phyloP scores from a whole-genome alignment of 2,888 invertebrate species.

The Mantis religiosa region DNA sequence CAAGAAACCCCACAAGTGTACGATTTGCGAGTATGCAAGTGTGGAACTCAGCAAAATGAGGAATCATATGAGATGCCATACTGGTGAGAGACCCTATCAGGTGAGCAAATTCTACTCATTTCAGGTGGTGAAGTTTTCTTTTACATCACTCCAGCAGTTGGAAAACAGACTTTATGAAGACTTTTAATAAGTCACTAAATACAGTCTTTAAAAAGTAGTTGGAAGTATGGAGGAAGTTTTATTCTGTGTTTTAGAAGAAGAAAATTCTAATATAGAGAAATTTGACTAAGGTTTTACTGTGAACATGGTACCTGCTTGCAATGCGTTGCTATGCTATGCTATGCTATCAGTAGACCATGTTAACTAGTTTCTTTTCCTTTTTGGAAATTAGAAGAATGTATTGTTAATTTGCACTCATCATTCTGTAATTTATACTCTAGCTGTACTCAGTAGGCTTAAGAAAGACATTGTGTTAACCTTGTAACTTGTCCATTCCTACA shows the following conservation, averaged over 20 bases:
- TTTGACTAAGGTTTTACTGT: too few relatives aligned
- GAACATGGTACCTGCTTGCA: too few relatives aligned
- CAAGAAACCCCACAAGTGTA: conserved; percentile 96
- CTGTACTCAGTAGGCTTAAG: too few relatives aligned
- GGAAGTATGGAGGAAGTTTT: not conserved
- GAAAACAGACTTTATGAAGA: not conserved
- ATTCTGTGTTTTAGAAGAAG: not conserved
- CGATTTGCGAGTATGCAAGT: conserved; percentile 93
- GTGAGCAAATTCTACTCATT: conserved; percentile 40
- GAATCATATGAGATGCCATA: conserved; percentile 91
- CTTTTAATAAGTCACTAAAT: not conserved
- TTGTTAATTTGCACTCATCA: too few relatives aligned
- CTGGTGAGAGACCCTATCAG: conserved; percentile 84
- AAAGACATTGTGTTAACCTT: too few relatives aligned
- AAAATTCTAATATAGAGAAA: too few relatives aligned
- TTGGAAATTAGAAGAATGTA: too few relatives aligned
- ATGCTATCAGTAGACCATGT: too few relatives aligned
- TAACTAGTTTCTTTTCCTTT: too few relatives aligned
- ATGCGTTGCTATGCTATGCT: too few relatives aligned
- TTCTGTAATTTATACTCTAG: too few relatives aligned
- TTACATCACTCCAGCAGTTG: not conserved
- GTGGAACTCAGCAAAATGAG: conserved; percentile 94
- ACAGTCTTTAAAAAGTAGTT: not conserved
- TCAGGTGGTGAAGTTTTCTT: not conserved
- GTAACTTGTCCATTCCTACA: too few relatives aligned